Percentiles rank a stretch among this genome's conserved stretches.
phyloP scores from a whole-genome alignment of 2,888 invertebrate genomes.

The Tachina lurida region DNA sequence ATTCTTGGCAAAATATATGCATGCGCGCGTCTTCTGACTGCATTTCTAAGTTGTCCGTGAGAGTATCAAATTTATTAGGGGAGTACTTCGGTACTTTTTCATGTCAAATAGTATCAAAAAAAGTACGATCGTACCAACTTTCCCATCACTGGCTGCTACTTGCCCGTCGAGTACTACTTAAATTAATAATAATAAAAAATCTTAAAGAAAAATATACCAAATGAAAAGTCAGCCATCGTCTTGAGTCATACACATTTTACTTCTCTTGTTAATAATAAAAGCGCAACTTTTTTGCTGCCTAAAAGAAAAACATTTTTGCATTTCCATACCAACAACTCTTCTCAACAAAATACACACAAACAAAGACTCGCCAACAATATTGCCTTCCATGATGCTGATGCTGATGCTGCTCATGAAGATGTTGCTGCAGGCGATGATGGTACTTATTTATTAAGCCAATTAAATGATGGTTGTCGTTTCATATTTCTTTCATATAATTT shows the following conservation, averaged over 20 bases:
- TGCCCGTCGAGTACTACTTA: conserved; percentile 31
- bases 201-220: conserved; percentile 36
- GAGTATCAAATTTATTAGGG: no score
- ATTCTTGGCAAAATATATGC: no score
- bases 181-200: conserved; percentile 41
- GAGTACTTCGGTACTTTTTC: no score
- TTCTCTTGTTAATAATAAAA: conserved; percentile 2
- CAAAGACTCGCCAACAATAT: neutral
- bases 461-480: conserved; percentile 49
- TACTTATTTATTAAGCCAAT: conserved; percentile 70
- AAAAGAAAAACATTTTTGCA: conserved; percentile 27
- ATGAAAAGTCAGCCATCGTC: conserved; percentile 7
- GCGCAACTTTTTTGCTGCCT: conserved; percentile 4
- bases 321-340: conserved; percentile 42
- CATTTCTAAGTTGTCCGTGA: no score
- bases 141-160: no score
- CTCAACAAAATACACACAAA: conserved; percentile 24
- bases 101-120: no score
- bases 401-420: conserved; percentile 1
- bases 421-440: conserved; percentile 34
- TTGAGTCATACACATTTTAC: conserved; percentile 9
- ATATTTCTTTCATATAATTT: conserved; percentile 11
- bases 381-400: conserved; percentile 9
- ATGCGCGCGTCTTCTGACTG: no score
- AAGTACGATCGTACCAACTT: no score